Evolutionary conservation across 2,797 vertebrate genomes (phyloP).

Genomic region (Microctenopoma steveboyesi): DNA sequence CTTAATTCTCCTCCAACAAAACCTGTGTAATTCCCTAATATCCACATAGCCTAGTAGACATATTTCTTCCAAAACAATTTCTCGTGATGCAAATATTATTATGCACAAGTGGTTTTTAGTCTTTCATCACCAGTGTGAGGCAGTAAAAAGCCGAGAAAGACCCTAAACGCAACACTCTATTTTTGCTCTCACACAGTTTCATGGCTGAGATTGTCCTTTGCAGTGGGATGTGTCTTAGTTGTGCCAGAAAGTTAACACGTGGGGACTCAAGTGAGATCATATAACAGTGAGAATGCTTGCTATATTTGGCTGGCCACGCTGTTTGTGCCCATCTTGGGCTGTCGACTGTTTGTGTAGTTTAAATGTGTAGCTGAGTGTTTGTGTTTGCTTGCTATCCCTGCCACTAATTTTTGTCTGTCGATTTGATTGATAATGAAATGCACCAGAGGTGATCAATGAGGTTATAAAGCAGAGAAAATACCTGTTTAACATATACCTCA

Average conservation of each 20-base stretch:
- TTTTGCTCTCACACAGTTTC: slow-evolving; percentile 34
- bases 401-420: neutral
- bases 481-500: neutral
- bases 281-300: slow-evolving; percentile 69
- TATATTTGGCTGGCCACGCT: slow-evolving; percentile 80
- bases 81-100: neutral
- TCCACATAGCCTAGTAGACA: neutral
- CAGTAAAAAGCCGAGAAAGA: neutral
- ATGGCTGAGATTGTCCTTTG: slow-evolving; percentile 47
- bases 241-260: slow-evolving; percentile 56
- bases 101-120: neutral
- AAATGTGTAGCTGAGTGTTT: slow-evolving; percentile 29
- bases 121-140: slow-evolving; percentile 27
- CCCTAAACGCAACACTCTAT: slow-evolving; percentile 18
- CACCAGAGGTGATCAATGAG: neutral
- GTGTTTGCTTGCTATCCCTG: neutral
- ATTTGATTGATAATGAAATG: neutral
- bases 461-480: neutral
- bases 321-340: slow-evolving; percentile 82
- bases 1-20: slow-evolving; percentile 6
- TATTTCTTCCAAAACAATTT: slow-evolving; percentile 6
- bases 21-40: neutral
- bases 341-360: slow-evolving; percentile 28
- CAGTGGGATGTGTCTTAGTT: slow-evolving; percentile 36
- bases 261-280: slow-evolving; percentile 43